These are phyloP conservation scores for Spea multiplicata DNA, from an alignment of 2,113 vertebrate genomes.

Conservation along the genomic window DNA sequence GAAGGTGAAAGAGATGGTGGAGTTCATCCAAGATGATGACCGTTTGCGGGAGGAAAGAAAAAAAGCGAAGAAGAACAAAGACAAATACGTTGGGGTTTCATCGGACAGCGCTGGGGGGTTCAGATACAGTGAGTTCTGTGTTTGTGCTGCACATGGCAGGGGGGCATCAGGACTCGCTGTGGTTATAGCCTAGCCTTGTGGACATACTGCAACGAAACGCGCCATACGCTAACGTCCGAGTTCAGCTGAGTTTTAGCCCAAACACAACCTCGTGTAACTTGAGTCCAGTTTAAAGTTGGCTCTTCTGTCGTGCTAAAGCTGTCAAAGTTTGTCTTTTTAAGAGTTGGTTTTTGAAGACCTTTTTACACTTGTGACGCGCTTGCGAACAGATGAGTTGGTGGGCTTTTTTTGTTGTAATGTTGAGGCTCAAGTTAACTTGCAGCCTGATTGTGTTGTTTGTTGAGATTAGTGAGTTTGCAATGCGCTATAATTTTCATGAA, in stretches of 20 bases:
- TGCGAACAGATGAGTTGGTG: too few species aligned
- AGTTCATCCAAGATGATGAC: conserved; percentile 96
- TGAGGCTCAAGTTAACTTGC: too few species aligned
- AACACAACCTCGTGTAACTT: background rate
- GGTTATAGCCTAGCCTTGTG: conserved; percentile 35
- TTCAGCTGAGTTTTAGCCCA: background rate
- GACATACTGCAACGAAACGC: conserved; percentile 38
- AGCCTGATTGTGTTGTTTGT: too few species aligned
- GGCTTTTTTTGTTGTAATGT: too few species aligned
- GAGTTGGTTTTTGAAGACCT: too few species aligned
- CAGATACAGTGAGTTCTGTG: conserved; percentile 80
- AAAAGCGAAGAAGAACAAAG: conserved; percentile 97
- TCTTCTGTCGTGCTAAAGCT: too few species aligned
- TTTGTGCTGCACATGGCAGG: conserved; percentile 26
- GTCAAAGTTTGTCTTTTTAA: too few species aligned
- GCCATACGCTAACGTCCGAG: background rate
- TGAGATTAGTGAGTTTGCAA: too few species aligned
- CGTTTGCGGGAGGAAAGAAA: conserved; percentile 92
- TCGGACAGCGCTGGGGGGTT: conserved; percentile 86
- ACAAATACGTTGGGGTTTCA: conserved; percentile 95
- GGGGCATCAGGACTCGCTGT: conserved; percentile 4
- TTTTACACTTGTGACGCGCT: too few species aligned
- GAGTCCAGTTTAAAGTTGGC: too few species aligned
- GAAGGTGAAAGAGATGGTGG: conserved; percentile 95
- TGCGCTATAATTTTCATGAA: too few species aligned